Percentiles rank a stretch among this genome's conserved stretches.
phyloP scores from a whole-genome alignment of 2,113 vertebrate species.

The Entomyzon cyanotis region DNA sequence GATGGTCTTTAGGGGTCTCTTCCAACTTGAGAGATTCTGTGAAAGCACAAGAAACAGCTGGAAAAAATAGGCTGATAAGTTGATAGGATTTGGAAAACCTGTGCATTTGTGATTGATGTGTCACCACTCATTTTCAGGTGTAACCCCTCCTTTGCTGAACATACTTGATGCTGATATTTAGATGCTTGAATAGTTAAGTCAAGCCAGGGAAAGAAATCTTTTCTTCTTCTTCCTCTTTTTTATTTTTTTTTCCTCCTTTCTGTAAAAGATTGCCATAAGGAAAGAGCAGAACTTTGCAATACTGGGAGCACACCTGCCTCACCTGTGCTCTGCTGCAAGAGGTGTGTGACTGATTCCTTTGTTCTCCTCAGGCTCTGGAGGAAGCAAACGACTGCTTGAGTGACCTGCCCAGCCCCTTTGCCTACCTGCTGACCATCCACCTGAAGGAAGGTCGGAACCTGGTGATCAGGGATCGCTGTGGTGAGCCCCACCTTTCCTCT shows the following conservation, averaged over 20 bases:
- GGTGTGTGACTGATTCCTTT: not conserved
- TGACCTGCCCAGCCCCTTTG: constrained; percentile 68
- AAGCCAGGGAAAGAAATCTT: not conserved
- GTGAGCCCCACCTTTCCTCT: constrained; percentile 68
- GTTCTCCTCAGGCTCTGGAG: constrained; percentile 52
- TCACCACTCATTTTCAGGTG: not conserved
- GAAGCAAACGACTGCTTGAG: constrained; percentile 63
- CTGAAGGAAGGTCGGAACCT: constrained; percentile 89
- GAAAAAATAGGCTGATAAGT: not conserved
- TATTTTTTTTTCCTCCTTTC: not conserved
- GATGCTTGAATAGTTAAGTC: not conserved
- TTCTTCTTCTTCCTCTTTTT: not conserved
- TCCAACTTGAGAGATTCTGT: not conserved
- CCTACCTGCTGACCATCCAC: constrained; percentile 89
- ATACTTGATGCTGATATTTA: not conserved
- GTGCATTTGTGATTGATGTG: not conserved
- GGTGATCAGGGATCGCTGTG: constrained; percentile 87
- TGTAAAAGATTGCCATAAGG: not conserved
- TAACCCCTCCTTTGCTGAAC: not conserved
- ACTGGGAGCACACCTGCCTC: not conserved
- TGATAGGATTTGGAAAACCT: not conserved
- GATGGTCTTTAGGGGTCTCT: not conserved
- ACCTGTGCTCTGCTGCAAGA: not conserved
- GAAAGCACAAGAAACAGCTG: not conserved
- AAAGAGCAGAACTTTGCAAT: not conserved